phyloP scores from a whole-genome alignment of 2,888 invertebrate species.

The Plebejus melissa region DNA sequence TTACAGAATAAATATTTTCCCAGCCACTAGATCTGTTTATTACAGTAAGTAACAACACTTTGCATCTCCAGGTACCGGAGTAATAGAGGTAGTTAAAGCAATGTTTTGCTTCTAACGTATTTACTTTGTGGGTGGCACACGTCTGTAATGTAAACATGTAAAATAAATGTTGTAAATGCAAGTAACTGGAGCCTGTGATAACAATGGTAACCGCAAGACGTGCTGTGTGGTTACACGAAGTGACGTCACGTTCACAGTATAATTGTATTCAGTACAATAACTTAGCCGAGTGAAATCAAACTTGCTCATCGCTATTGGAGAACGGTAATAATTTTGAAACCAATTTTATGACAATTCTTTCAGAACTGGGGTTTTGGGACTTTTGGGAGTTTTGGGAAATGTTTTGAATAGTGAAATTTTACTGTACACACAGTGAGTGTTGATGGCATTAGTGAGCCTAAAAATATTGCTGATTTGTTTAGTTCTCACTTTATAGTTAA shows the following conservation, averaged over 20 bases:
- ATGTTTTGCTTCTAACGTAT: neutral
- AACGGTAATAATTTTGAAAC: no score
- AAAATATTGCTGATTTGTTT: no score
- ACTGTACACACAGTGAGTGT: no score
- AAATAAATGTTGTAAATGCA: slow-evolving; percentile 17
- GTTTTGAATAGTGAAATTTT: no score
- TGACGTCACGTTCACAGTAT: slow-evolving; percentile 35
- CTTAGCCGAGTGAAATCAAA: neutral
- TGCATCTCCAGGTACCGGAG: neutral
- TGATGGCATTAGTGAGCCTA: no score
- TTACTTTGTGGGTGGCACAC: slow-evolving; percentile 10
- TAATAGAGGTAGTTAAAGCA: neutral
- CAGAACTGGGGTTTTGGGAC: no score
- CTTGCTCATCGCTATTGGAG: no score
- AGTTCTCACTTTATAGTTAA: no score
- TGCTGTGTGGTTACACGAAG: slow-evolving; percentile 34
- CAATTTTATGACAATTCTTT: no score
- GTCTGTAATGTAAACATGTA: neutral
- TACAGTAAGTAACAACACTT: neutral
- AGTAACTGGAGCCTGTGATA: slow-evolving; percentile 24
- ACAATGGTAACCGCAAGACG: slow-evolving; percentile 34
- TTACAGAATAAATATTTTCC: neutral
- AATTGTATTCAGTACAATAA: neutral
- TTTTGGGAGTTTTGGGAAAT: no score
- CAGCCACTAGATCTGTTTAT: neutral